Evolutionary conservation across 2,113 vertebrate genomes (phyloP).

Genomic region (Galeopterus variegatus): DNA sequence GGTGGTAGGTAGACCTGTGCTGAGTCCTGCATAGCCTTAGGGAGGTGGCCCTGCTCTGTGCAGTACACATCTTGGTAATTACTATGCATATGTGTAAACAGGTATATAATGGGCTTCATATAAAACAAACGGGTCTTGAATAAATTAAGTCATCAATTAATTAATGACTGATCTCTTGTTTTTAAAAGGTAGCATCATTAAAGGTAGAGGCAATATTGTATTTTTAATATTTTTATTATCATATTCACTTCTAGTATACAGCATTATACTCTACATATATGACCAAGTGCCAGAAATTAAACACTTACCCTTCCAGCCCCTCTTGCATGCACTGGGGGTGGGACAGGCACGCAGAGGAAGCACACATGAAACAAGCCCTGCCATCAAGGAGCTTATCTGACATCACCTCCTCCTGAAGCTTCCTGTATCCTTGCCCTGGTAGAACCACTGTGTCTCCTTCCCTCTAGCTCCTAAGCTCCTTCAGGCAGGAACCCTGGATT

Average conservation of each 20-base stretch:
- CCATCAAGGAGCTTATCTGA: background rate
- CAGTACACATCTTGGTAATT: too few relatives aligned
- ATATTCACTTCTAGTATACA: background rate
- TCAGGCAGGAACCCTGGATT: background rate
- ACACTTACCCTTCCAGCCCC: background rate
- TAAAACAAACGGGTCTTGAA: background rate
- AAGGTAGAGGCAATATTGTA: background rate
- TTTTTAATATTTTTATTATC: background rate
- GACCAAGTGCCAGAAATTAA: background rate
- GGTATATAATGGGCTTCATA: too few relatives aligned
- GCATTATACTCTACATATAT: too few relatives aligned
- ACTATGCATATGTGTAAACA: background rate
- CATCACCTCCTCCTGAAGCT: background rate
- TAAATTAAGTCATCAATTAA: background rate
- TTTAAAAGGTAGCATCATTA: background rate
- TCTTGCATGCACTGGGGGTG: accelerated
- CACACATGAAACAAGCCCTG: background rate
- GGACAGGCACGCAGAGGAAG: background rate
- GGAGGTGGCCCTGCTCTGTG: background rate
- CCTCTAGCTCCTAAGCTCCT: background rate
- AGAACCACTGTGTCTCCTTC: background rate
- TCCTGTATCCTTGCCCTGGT: background rate
- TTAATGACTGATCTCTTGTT: background rate
- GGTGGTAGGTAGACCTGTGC: background rate
- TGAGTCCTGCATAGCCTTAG: too few relatives aligned